Evolutionary conservation across 2,888 invertebrate genomes (phyloP), one percentile per base, ranked within the genome.

Genomic region (Aleiodes leptofemur): DNA sequence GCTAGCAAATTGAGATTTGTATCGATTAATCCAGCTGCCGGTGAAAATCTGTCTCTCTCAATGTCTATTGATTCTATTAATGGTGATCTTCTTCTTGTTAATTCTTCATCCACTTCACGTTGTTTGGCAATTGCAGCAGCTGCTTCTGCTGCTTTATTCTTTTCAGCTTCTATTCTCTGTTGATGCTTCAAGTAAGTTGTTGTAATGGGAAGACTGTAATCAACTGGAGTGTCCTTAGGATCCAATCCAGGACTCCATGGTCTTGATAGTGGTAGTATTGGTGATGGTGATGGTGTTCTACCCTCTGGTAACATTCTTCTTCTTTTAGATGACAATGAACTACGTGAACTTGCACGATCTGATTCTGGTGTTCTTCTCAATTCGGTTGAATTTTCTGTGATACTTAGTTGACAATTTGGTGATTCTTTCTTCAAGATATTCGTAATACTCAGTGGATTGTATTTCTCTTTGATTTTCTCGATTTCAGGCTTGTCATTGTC

Each of bases 161-260:
- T 93, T 92, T 85, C 91, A 90, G 83, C 93, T 90, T 74, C 94
- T 89, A 96, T 91, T 88, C 92, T 95, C 87, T 95, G 92, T 91
- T 96, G 96, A 86, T 96, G 94, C 88, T 96, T 96, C 89, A 97
- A 91, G 90, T 97, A 97, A 50, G 96, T 95, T 71, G 96, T 96
- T 66, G 97, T 97, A 82, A 97, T 96, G 64, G 97, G 97, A 85
- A 97, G 93, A 85, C 95, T 95, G 91, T 94, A 95, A 90, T 96
- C 96, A 80, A 95, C 93, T 68, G 88, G 88, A 72, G 88, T 86
- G 78, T 85, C 86, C 79, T 87, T 88, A 23, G 88, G 83, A 75
- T 87, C 87, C 61, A 86, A 77, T 34, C 87, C 84, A 14, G 88
- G 88, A 70, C 87, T 87, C 89, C 88, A 89, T 16, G 89, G 87